Conservation (phyloP, 2,888 invertebrate species). For the Drosophila testacea region DNA sequence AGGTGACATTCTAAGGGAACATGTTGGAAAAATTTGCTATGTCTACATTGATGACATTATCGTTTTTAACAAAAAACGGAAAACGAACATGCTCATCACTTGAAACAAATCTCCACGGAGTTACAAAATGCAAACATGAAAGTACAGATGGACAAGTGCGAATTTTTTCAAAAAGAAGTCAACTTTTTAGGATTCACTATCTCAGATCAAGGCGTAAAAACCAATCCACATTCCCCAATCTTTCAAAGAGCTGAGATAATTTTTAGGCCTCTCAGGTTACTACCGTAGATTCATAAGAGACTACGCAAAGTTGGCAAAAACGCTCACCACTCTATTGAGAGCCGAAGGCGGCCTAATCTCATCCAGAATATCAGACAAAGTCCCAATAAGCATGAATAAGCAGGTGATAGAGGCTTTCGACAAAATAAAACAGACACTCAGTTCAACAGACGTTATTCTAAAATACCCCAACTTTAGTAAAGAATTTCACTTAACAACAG, state of each 20-base stretch:
- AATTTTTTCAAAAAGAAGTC: neutral
- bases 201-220: constrained; percentile 8
- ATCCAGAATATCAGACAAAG: constrained; percentile 5
- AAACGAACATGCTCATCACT: too few relatives aligned
- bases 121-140: neutral
- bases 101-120: neutral
- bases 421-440: constrained; percentile 2
- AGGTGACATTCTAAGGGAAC: too few relatives aligned
- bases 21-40: too few relatives aligned
- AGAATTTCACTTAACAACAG: constrained; percentile 23
- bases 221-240: neutral
- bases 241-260: constrained; percentile 1
- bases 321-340: constrained; percentile 5
- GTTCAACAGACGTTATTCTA: too few relatives aligned
- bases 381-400: neutral
- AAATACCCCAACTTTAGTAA: neutral
- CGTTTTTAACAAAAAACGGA: constrained; percentile 5
- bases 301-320: constrained; percentile 1
- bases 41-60: constrained; percentile 7
- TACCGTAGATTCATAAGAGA: constrained; percentile 12
- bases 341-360: constrained; percentile 3
- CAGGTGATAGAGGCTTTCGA: constrained; percentile 6
- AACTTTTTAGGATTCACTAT: neutral
- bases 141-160: neutral
- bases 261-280: neutral